Conservation (phyloP, 2,113 vertebrate genomes). For the Haemorhous mexicanus region DNA sequence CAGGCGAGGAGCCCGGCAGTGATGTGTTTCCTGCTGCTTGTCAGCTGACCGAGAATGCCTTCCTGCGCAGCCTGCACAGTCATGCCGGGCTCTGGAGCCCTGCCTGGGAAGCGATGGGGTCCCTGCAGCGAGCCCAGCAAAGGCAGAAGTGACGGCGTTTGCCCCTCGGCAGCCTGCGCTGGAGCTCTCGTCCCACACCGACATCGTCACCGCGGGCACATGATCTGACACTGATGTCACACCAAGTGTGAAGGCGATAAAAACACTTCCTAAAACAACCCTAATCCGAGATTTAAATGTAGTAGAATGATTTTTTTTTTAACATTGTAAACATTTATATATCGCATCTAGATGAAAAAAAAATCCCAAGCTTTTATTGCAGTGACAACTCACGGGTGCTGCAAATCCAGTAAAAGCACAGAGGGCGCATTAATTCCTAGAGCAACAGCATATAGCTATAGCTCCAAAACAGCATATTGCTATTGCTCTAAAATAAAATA, state of each 20-base stretch:
- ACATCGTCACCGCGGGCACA: not conserved
- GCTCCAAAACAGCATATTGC: not conserved
- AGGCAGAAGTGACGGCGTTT: accelerated
- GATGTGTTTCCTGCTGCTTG: not conserved
- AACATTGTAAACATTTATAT: not conserved
- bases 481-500: not conserved
- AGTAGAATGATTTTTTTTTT: not conserved
- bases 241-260: not conserved
- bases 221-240: not conserved
- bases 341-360: not conserved
- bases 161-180: not conserved
- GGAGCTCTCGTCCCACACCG: not conserved
- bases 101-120: accelerated
- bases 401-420: not conserved
- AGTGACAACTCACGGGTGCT: not conserved
- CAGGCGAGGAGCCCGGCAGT: accelerated
- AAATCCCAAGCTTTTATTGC: not conserved
- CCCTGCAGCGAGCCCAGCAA: not conserved
- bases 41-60: not conserved
- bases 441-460: accelerated
- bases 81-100: not conserved
- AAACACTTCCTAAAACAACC: not conserved
- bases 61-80: not conserved
- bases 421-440: accelerated
- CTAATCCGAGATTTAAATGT: not conserved